Base-by-base conservation (phyloP, 2,888 invertebrate species). In the Melanophora roralis region DNA sequence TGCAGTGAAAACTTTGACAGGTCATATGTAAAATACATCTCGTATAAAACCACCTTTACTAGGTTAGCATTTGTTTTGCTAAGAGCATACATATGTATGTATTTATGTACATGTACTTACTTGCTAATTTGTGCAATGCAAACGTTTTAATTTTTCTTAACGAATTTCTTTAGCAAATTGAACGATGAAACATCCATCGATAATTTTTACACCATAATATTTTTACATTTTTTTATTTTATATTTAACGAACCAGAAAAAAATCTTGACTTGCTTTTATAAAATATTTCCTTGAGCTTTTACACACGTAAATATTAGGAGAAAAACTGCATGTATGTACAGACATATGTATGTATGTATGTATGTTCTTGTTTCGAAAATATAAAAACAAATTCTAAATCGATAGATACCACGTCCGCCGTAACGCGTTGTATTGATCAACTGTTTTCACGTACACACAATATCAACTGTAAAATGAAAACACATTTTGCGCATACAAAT, bases 381-480 rank as follows among this genome's bases (percentile, higher is more conserved):
- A n/a, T n/a, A 27, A 27, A 27, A 27, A 27, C 27, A 5, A 27
- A 64, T 64, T 36, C 45, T 67, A 36, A 34, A 59, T 53, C 14
- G 36, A 32, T 71, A 38, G 14, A 47, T 71, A 67, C 60, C 69
- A 71, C 76, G 80, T 80, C 67, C 80, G 68, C 64, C 80, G 80
- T 72, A 68, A 80, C 64, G 64, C 80, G 80, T 73, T 59, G 72
- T 72, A 16, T 59, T 73, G 80, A 80, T 80, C 80, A 76, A 80
- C 80, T 80, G 72, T 73, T 72, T 80, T 76, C 80, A 80, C 80
- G 80, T 80, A 80, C 75, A 76, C 68, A 73, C 72, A 57, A 27
- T 27, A 68, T 49, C 34, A 78, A 78, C 76, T 73, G 64, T 80
- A 68, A 76, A 80, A 72, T 73, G 32, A 80, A 80, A 79, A 71